phyloP scores from a whole-genome alignment of 1,140 invertebrate species.

The Himalopsyche phryganea region DNA sequence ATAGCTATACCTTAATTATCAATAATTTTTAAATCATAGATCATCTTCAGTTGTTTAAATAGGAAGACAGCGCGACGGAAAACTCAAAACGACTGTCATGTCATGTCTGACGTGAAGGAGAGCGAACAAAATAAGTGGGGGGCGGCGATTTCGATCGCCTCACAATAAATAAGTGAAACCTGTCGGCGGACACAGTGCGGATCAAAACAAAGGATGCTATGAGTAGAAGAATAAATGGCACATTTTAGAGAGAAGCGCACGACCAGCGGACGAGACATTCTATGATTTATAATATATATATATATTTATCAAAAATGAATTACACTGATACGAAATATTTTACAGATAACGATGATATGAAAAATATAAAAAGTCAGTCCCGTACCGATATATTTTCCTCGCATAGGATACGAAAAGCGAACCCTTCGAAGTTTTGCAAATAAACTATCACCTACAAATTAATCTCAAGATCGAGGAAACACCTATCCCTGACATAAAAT shows the following conservation, averaged over 20 bases:
- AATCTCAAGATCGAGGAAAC: slow-evolving; percentile 27
- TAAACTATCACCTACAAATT: slow-evolving; percentile 21
- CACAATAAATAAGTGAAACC: slow-evolving; percentile 32
- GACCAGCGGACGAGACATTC: slow-evolving; percentile 20
- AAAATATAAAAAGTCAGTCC: slow-evolving; percentile 23
- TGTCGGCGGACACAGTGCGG: slow-evolving; percentile 12
- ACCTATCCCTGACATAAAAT: slow-evolving; percentile 22
- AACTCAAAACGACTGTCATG: slow-evolving; percentile 31
- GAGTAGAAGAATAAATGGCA: slow-evolving; percentile 26
- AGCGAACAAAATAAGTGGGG: background rate
- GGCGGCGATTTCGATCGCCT: slow-evolving; percentile 26
- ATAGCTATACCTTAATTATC: slow-evolving; percentile 53
- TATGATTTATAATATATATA: slow-evolving; percentile 14
- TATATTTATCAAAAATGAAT: slow-evolving; percentile 16
- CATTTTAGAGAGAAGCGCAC: slow-evolving; percentile 21
- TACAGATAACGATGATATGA: slow-evolving; percentile 30
- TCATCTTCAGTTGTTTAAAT: slow-evolving; percentile 26
- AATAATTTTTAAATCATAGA: slow-evolving; percentile 33
- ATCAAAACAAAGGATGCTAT: slow-evolving; percentile 10
- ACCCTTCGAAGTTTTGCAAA: slow-evolving; percentile 12
- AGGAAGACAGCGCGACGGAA: slow-evolving; percentile 47
- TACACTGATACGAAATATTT: slow-evolving; percentile 24
- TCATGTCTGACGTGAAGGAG: slow-evolving; percentile 12
- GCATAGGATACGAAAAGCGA: slow-evolving; percentile 18
- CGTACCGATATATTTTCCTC: slow-evolving; percentile 20